Conservation (phyloP, 2,113 vertebrate species). For the Rhizomys pruinosus region DNA sequence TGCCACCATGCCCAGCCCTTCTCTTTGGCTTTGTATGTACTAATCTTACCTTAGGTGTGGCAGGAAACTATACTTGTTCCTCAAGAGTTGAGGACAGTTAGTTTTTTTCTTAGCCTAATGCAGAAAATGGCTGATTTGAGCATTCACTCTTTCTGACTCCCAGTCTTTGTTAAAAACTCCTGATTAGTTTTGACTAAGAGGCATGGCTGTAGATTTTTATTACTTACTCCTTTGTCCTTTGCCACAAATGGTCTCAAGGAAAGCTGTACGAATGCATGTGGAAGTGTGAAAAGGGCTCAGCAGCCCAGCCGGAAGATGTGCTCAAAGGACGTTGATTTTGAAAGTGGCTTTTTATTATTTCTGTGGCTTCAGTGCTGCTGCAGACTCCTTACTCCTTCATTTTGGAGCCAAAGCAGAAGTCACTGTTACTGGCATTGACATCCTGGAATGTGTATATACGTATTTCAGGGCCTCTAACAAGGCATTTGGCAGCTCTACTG, state of each 20-base stretch:
- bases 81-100: not conserved
- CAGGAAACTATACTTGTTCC: not conserved
- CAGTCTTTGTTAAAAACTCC: not conserved
- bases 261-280: rapidly evolving
- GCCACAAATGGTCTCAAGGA: rapidly evolving
- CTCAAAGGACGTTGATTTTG: too few species aligned
- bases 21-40: not conserved
- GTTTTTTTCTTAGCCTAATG: not conserved
- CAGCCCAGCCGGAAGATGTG: too few species aligned
- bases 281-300: rapidly evolving
- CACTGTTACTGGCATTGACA: not conserved
- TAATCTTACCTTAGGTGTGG: not conserved
- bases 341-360: not conserved
- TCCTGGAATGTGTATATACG: not conserved
- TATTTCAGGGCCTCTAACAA: not conserved
- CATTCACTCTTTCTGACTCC: not conserved
- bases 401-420: not conserved
- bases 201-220: not conserved
- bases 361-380: not conserved
- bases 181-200: not conserved
- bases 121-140: not conserved
- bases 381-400: not conserved
- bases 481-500: not conserved
- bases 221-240: rapidly evolving
- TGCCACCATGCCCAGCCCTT: too few species aligned